Evolutionary conservation across 92 coral and sea anemone genomes (phyloP), one percentile per base, ranked within the genome.

Genomic region (Phenganax stokvisi): DNA sequence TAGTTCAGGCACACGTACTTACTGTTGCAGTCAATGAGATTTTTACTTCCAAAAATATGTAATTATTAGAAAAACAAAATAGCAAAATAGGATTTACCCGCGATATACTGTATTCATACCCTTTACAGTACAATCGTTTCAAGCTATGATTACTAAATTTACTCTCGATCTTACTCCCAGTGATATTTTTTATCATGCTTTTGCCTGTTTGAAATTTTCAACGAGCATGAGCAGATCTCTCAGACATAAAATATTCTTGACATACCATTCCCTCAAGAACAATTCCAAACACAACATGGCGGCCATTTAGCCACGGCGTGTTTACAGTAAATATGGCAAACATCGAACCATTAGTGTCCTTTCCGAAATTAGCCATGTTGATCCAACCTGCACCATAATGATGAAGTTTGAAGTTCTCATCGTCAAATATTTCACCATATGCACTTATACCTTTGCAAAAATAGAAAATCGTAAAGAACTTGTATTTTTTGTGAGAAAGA

Each of bases 301-400:
- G 80, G 51, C 91, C 97, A 83, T 93, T 92, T 28, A 93, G 82
- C 97, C 97, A 93, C 9, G 87, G 57, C 6, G 97, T 91, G 80
- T 84, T 83, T 9, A 89, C 89, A 17, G 96, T 90, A 56, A 96
- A 91, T 59, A 93, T 91, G 62, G 92, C 92, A 80, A 93, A 93
- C 89, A 91, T 96, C 4, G 97, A 93, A 11, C 97, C 97, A 86
- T 93, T 93, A 56, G 97, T 89, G 69, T 93, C 97, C 58, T 81
- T 65, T 12, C 97, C 97, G 59, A 96, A 88, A 86, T 93, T 93
- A 8, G 97, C 97, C 97, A 93, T 93, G 67, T 96, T 93, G 30
- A 93, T 76, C 91, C 93, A 93, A 2, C 97, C 97, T 16, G 96
- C 88, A 9, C 97, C 92, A 84, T 91, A 89, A 82, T 93, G 97